Conservation (phyloP, 1,140 invertebrate genomes). For the Diploscapter pachys region DNA sequence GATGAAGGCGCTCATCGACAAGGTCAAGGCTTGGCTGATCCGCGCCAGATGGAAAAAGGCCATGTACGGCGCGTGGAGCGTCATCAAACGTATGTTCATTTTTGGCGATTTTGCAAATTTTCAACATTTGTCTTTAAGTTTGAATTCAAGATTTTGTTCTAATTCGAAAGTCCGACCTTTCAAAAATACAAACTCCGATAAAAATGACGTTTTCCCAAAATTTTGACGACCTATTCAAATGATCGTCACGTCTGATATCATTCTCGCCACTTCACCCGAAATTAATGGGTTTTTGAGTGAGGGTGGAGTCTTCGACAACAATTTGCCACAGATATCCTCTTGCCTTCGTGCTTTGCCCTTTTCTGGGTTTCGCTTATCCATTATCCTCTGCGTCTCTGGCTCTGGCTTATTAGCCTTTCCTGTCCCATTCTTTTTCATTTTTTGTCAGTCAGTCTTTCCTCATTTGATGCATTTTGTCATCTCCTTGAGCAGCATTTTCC, state of each 20-base stretch:
- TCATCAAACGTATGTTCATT: slow-evolving; percentile 72
- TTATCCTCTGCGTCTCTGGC: background rate
- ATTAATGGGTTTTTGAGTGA: too few relatives aligned
- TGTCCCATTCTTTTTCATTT: background rate
- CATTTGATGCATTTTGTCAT: too few relatives aligned
- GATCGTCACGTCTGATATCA: too few relatives aligned
- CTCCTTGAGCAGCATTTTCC: too few relatives aligned
- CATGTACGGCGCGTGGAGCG: slow-evolving; percentile 83
- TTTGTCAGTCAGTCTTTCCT: background rate
- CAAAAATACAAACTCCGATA: background rate
- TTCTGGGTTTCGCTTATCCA: background rate
- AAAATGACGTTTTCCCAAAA: too few relatives aligned
- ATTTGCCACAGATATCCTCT: too few relatives aligned
- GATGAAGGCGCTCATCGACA: slow-evolving; percentile 75
- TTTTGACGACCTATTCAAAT: too few relatives aligned
- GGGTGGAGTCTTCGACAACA: too few relatives aligned
- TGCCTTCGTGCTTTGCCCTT: too few relatives aligned
- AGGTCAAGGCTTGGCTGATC: slow-evolving; percentile 84
- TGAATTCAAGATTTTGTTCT: slow-evolving; percentile 4
- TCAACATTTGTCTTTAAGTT: slow-evolving; percentile 13
- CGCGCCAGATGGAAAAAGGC: slow-evolving; percentile 84
- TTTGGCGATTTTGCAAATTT: background rate
- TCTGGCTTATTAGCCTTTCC: background rate
- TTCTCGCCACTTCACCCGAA: too few relatives aligned
- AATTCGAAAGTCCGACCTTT: background rate